These are phyloP conservation scores for Hipparchia semele DNA, from an alignment of 2,888 invertebrate species.

Conservation along the genomic window DNA sequence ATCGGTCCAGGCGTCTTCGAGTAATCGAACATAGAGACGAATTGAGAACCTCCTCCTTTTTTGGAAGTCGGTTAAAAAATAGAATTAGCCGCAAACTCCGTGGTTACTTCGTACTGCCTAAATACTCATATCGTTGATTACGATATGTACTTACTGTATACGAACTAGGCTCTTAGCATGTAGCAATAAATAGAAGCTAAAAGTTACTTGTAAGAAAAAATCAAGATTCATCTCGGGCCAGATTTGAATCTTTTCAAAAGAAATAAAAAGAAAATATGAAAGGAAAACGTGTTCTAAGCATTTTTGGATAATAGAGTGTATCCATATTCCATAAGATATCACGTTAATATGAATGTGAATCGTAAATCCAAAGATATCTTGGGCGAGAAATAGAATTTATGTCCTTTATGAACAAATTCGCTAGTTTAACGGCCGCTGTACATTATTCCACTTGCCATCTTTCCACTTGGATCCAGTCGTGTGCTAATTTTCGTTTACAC, in stretches of 20 bases:
- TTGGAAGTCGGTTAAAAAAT: too few species aligned
- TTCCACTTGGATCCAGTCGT: not conserved
- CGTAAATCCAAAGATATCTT: conserved; percentile 11
- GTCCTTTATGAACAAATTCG: conserved; percentile 10
- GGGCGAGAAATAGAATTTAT: conserved; percentile 7
- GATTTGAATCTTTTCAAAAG: not conserved
- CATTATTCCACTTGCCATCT: not conserved
- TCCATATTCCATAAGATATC: conserved; percentile 8
- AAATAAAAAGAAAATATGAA: conserved; percentile 3
- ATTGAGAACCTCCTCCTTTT: too few species aligned
- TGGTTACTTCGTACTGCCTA: too few species aligned
- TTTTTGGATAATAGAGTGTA: conserved; percentile 11
- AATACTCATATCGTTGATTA: too few species aligned
- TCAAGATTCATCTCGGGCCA: conserved; percentile 6
- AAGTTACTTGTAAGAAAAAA: not conserved
- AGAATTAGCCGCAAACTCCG: too few species aligned
- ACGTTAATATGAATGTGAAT: conserved; percentile 13
- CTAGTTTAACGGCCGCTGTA: not conserved
- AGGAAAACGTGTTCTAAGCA: conserved; percentile 12
- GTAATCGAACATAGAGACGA: too few species aligned
- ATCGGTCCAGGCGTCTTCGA: too few species aligned
- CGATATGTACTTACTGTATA: not conserved
- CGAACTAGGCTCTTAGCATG: not conserved
- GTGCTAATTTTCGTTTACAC: too few species aligned
- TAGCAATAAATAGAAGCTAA: not conserved